Base-by-base conservation (phyloP, 2,888 invertebrate genomes). In the Syrphus vitripennis region DNA sequence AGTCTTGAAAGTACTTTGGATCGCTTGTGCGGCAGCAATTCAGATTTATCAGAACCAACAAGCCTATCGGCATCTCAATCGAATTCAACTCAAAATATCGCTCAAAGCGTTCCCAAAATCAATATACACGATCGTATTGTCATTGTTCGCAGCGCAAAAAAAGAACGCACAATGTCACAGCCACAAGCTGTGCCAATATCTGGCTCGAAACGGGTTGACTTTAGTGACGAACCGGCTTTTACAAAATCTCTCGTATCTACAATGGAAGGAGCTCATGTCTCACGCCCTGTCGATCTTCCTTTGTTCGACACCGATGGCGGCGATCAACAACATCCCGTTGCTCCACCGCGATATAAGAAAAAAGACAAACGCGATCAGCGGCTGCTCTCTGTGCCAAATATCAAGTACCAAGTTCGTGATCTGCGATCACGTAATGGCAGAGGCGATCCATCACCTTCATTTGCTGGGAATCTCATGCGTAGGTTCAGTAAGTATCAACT, bases 401-500 rank as follows among this genome's bases (percentile, higher is more conserved):
- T 95, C 88, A 96, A 96, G 93, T 95, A 91, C 89, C 93, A 91
- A 91, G 92, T 90, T 90, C 90, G 92, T 90, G 92, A 91, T 90
- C 88, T 91, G 65, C 89, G 92, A 69, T 89, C 90, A 53, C 90
- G 91, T 45, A 88, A 90, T 88, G 89, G 89, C 87, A 91, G 91
- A 89, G 90, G 90, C 61, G 92, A 92, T 88, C 90, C 90, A 63
- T 89, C 93, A 89, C 92, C 93, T 78, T 93, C 95, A 87, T 95
- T 96, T 93, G 95, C 96, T 89, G 95, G 96, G 91, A 95, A 94
- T 94, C 93, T 97, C 90, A 96, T 96, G 94, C 94, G 97, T 92
- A 95, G 96, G 94, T 96, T 97, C 95, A 96, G 97, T 97, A 96
- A 97, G 97, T 97, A 95, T 94, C 92, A 92, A 91, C 90, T 92